Evolutionary conservation across 2,888 invertebrate species (phyloP).

Genomic region (Diaperis boleti): DNA sequence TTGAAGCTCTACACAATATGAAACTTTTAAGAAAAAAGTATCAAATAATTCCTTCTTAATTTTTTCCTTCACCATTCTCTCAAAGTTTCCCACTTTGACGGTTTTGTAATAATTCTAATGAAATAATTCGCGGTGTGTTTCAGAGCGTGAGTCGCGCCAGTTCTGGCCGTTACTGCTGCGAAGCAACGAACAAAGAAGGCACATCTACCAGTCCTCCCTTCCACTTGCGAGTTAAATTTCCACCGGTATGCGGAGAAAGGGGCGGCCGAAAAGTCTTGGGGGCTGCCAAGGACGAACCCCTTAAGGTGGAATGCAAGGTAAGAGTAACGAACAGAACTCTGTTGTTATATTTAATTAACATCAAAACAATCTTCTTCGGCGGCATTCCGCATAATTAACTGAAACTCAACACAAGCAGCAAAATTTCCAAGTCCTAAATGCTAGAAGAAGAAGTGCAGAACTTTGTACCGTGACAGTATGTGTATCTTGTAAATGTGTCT

Average conservation of each 20-base stretch:
- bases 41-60: conserved; percentile 21
- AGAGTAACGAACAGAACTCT: conserved; percentile 16
- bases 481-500: no score
- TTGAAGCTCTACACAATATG: no score
- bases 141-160: conserved; percentile 78
- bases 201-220: conserved; percentile 81
- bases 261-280: conserved; percentile 67
- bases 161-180: conserved; percentile 82
- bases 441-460: background rate
- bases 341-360: conserved; percentile 41
- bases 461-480: background rate
- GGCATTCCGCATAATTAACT: conserved; percentile 33
- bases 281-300: conserved; percentile 70
- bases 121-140: conserved; percentile 17
- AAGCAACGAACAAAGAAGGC: conserved; percentile 82
- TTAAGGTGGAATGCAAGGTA: conserved; percentile 68
- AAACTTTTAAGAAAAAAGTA: no score
- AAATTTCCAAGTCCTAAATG: conserved; percentile 11
- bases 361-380: conserved; percentile 24
- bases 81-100: conserved; percentile 17
- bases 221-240: conserved; percentile 79
- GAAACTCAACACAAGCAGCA: background rate
- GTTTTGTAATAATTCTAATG: conserved; percentile 14
- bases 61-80: background rate
- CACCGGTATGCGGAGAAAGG: conserved; percentile 68